phyloP scores from a whole-genome alignment of 2,113 vertebrate genomes.

The Gallinago jamesoni region DNA sequence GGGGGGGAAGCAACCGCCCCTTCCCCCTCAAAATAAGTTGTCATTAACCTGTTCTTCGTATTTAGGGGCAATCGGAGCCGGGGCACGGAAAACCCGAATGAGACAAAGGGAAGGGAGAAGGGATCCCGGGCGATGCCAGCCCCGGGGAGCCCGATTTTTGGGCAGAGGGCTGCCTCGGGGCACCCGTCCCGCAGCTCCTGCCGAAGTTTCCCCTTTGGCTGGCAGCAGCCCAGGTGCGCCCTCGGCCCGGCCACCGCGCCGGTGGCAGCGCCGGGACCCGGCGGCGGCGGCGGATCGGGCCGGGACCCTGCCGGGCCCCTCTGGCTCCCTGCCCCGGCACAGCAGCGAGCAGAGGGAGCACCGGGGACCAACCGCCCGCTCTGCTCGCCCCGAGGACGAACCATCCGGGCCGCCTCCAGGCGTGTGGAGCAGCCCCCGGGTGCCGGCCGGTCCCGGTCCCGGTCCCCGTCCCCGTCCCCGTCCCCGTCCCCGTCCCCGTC shows the following conservation, averaged over 20 bases:
- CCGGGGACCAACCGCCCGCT: rapidly evolving
- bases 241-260: background rate
- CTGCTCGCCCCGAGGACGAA: too few relatives aligned
- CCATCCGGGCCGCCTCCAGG: too few relatives aligned
- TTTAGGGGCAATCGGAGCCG: background rate
- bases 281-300: background rate
- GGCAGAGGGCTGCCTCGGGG: background rate
- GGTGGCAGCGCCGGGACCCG: background rate
- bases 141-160: background rate
- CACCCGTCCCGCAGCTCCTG: background rate
- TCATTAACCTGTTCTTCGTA: background rate
- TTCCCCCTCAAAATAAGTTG: background rate
- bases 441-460: rapidly evolving
- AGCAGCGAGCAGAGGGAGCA: background rate
- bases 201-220: background rate
- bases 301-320: background rate
- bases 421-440: too few relatives aligned
- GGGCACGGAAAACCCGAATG: background rate
- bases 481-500: rapidly evolving
- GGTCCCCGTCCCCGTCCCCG: rapidly evolving
- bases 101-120: background rate
- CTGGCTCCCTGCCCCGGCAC: background rate
- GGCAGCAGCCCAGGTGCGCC: background rate
- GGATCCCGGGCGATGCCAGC: background rate
- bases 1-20: background rate